Evolutionary conservation across 2,888 invertebrate species (phyloP), one percentile per base, ranked within the genome.

Genomic region (Dione juno): DNA sequence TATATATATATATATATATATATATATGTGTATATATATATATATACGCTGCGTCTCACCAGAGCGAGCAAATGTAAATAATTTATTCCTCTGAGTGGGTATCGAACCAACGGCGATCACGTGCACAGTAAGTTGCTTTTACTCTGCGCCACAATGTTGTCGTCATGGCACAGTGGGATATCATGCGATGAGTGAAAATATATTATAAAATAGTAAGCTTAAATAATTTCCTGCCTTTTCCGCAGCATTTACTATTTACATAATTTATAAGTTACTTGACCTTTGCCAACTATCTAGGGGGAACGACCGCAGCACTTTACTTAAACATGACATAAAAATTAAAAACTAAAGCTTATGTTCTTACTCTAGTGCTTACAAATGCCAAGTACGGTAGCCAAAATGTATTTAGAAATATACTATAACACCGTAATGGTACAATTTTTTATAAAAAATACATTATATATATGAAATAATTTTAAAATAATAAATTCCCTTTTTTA

Each of bases 351-450:
- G 28, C 61, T 35, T 61, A 61, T 45, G 45, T 61, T 45, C 45
- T 61, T 61, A n/a, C 45, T 28, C 61, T n/a, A 45, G 45, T 61
- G 21, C 8, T 35, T 28, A n/a, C 28, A 28, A 14, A n/a, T n/a
- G 61, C 61, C 61, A 61, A 61, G 61, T 45, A 45, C 7, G 7
- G 45, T n/a, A n/a, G 61, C 61, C 61, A 45, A 61, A 28, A 61
- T 43, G 6, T 35, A 7, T 35, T 45, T 14, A n/a, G 21, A 45
- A 7, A 61, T 14, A 58, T 13, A 16, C n/a, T 52, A 35, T 6
- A 37, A 35, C 2, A 37, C 6, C 5, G 16, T 37, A 57, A 57
- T 13, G 16, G 11, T 50, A 16, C 16, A 48, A 48, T 16, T 11
- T 16, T 1, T 50, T 19, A 1, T 16, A 19, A 10, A 50, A 19